Conservation (phyloP, 2,113 vertebrate genomes). For the Lagopus muta region DNA sequence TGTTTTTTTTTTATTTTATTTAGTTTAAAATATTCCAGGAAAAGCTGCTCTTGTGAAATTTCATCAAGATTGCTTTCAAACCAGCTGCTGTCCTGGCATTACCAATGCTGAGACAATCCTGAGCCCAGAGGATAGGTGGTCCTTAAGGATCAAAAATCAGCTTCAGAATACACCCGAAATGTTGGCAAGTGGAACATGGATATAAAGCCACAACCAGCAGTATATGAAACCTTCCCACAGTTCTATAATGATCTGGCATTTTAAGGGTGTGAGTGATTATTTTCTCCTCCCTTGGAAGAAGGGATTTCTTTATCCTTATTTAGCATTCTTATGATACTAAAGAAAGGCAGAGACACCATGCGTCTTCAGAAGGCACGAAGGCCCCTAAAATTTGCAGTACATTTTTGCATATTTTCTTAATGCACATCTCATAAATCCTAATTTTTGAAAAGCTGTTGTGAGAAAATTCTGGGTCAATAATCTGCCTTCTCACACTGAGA, state of each 20-base stretch:
- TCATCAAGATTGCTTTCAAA: neutral
- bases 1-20: neutral
- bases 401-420: neutral
- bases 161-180: constrained; percentile 2
- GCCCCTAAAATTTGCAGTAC: neutral
- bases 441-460: neutral
- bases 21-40: constrained; percentile 23
- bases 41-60: constrained; percentile 37
- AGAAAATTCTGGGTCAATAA: neutral
- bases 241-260: neutral
- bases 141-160: constrained; percentile 8
- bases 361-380: neutral
- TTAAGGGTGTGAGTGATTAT: neutral
- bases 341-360: neutral
- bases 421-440: neutral
- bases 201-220: neutral
- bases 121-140: neutral
- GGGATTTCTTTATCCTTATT: neutral
- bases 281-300: neutral
- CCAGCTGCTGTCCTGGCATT: constrained; percentile 26
- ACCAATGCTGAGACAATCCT: neutral
- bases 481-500: neutral
- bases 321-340: neutral
- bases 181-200: neutral
- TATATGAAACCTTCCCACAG: neutral